These are phyloP conservation scores for Chaetophractus vellerosus DNA, from an alignment of 2,797 vertebrate species.

Conservation along the genomic window DNA sequence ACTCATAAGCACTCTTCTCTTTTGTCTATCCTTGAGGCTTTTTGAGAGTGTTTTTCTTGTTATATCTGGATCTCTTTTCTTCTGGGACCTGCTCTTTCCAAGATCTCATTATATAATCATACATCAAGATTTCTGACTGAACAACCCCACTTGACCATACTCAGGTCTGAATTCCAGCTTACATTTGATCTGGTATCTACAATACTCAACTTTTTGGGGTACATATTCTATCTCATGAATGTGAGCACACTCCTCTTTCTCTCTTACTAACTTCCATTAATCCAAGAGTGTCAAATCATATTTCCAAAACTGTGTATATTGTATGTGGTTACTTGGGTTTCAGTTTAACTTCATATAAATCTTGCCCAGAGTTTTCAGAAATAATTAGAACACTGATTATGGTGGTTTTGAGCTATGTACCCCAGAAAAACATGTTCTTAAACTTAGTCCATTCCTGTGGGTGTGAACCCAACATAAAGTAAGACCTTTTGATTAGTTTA, in stretches of 20 bases:
- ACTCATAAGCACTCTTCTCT: neutral
- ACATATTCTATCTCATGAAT: neutral
- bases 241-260: neutral
- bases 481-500: too few relatives aligned
- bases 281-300: neutral
- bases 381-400: neutral
- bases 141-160: neutral
- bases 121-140: neutral
- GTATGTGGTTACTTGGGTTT: neutral
- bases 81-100: neutral
- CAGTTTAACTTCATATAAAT: conserved; percentile 28
- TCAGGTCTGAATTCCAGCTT: neutral
- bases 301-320: neutral
- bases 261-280: neutral
- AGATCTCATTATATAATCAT: neutral
- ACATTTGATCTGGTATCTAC: neutral
- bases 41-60: neutral
- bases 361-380: neutral
- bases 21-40: neutral
- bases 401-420: too few relatives aligned
- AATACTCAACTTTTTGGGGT: neutral
- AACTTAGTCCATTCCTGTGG: too few relatives aligned
- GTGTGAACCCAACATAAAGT: too few relatives aligned
- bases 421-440: too few relatives aligned
- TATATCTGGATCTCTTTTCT: neutral